Evolutionary conservation across 2,113 vertebrate genomes (phyloP).

Genomic region (Hypanus sabinus): DNA sequence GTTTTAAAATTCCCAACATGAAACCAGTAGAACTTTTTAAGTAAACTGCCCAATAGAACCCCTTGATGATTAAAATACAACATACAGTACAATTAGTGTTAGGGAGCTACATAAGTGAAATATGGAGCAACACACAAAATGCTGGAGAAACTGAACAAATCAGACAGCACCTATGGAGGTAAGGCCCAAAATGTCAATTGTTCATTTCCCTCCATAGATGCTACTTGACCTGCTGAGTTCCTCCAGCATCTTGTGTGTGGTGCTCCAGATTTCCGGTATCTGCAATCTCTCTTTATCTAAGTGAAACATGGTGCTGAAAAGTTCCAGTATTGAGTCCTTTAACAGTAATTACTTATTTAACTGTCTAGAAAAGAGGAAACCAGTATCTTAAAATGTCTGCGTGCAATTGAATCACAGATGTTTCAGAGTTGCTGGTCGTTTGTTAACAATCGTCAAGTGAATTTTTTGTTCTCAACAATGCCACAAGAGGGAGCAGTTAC

Average conservation of each 20-base stretch:
- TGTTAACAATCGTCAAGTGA: background rate
- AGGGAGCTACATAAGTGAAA: no score
- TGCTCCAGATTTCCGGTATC: no score
- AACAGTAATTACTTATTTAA: background rate
- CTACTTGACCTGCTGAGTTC: no score
- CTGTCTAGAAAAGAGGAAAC: background rate
- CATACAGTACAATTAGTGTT: background rate
- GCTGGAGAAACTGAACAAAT: no score
- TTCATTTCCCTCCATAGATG: no score
- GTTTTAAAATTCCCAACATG: background rate
- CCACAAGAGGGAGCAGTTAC: background rate
- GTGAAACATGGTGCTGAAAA: background rate
- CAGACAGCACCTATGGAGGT: no score
- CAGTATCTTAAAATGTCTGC: background rate
- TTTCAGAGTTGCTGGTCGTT: background rate
- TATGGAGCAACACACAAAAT: no score
- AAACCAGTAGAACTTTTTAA: background rate
- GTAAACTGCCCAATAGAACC: background rate
- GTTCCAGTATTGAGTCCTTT: background rate
- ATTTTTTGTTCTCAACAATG: background rate
- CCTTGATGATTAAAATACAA: background rate
- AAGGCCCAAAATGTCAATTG: no score
- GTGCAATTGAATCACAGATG: background rate
- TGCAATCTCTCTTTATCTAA: no score
- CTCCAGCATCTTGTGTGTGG: no score